A percentile compares a stretch with the other conserved stretches of the same genome.
Conservation (phyloP, 2,888 invertebrate species). For the Lepidonotus clava region DNA sequence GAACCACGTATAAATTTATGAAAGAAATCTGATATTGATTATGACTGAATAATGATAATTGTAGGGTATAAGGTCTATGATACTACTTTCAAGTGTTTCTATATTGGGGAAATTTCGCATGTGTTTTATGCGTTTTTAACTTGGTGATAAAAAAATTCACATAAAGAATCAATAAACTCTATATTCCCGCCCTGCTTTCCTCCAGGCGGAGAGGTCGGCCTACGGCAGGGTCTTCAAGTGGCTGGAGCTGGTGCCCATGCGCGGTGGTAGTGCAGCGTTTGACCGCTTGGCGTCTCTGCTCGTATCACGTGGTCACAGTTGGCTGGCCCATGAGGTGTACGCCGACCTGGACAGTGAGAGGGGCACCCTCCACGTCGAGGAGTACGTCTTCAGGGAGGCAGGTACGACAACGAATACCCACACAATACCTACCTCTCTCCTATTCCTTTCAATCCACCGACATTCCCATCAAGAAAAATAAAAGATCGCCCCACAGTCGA, state of each 20-base stretch:
- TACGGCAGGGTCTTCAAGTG: constrained; percentile 20
- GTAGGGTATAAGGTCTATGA: no score
- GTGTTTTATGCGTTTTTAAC: no score
- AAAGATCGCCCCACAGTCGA: no score
- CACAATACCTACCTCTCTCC: not conserved
- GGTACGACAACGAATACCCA: not conserved
- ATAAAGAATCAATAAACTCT: no score
- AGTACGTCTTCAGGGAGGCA: constrained; percentile 51
- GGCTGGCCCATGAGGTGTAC: constrained; percentile 48
- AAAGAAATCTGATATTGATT: no score
- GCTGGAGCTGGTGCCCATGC: constrained; percentile 44
- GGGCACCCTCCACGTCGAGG: constrained; percentile 41
- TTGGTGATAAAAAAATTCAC: no score
- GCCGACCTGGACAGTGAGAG: constrained; percentile 34
- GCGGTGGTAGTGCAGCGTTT: constrained; percentile 3
- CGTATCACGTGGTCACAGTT: not conserved
- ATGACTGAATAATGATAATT: no score
- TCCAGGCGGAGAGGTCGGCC: constrained; percentile 35
- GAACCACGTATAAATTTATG: no score
- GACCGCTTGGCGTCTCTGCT: constrained; percentile 22
- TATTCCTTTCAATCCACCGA: not conserved
- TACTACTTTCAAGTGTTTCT: no score
- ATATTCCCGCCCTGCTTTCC: no score
- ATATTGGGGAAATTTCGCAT: no score
- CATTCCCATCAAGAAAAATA: no score